These are phyloP conservation scores for Ctenochaetus hawaiiensis DNA, from an alignment of 2,797 vertebrate species.

Conservation along the genomic window DNA sequence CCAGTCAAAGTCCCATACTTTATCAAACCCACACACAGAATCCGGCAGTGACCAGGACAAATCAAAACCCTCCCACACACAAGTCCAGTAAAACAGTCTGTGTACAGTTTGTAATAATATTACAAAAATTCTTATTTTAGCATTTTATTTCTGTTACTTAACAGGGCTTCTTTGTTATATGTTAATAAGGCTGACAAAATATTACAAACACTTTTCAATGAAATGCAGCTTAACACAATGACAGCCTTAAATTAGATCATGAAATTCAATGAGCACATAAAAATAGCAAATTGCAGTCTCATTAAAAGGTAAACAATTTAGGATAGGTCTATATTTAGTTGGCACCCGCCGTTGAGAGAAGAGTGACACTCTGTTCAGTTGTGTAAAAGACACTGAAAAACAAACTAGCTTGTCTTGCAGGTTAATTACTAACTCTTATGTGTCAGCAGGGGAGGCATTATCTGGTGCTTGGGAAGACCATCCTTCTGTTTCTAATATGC, in stretches of 20 bases:
- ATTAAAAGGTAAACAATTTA: not conserved
- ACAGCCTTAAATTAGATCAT: not conserved
- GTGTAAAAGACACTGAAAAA: slow-evolving; percentile 70
- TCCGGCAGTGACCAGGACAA: not conserved
- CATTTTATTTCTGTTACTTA: not conserved
- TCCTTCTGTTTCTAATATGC: slow-evolving; percentile 81
- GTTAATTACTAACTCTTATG: slow-evolving; percentile 82
- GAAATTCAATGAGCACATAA: not conserved
- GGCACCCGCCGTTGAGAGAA: slow-evolving; percentile 26
- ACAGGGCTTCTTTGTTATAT: not conserved
- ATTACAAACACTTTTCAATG: not conserved
- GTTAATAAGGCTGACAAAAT: not conserved
- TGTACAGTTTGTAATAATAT: not conserved
- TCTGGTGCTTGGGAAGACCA: slow-evolving; percentile 85
- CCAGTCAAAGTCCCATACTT: not conserved
- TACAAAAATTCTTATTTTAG: no score
- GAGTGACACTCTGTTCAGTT: slow-evolving; percentile 65
- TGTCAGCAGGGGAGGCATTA: slow-evolving; percentile 74
- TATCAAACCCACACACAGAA: not conserved
- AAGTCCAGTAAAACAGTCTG: not conserved
- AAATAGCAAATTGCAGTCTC: not conserved
- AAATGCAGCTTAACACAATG: not conserved
- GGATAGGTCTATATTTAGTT: not conserved
- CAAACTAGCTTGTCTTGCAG: slow-evolving; percentile 79
- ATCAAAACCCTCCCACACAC: not conserved